Evolutionary conservation across 2,797 vertebrate species (phyloP), one percentile per base, ranked within the genome.

Genomic region (Aphelocoma californica): DNA sequence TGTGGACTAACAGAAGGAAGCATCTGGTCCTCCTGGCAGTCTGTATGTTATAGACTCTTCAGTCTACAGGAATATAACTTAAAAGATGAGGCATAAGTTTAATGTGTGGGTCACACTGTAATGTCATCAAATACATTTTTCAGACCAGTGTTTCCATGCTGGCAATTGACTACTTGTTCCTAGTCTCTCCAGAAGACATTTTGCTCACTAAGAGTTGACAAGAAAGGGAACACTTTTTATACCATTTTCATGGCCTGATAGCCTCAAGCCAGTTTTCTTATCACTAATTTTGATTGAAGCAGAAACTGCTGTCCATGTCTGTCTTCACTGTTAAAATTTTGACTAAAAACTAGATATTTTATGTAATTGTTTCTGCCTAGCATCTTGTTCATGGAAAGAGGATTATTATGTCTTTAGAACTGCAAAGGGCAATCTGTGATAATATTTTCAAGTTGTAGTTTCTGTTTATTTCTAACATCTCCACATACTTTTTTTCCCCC

Each of bases 391-490:
- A 54, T 36, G 72, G 31, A 48, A 90, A 93, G 70, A 48, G 7
- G 40, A 69, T 93, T 66, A 88, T 62, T 61, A 0, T 70, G 77
- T 72, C 47, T 34, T 82, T 0, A 94, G 73, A 74, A 81, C 53
- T 74, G 72, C 51, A 42, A 88, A 84, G 32, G 26, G 20, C 13
- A 88, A 45, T 90, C 51, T 86, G 74, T 92, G 51, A 61, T 25
- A 71, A 38, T 75, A 17, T 92, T 96, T 97, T 93, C 18, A 81
- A 64, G 81, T 85, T 80, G 83, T 32, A 73, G 31, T 88, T 90
- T 81, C 38, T 72, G 19, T 80, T 70, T 80, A 36, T 88, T 95
- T 90, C 17, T 69, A 57, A 31, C 12, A 80, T 89, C 92, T 25
- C 10, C 61, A 21, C 9, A 36, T 31, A 29, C 1, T 9, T 13